Base-by-base conservation (phyloP, 2,113 vertebrate genomes). In the Zosterops lateralis region DNA sequence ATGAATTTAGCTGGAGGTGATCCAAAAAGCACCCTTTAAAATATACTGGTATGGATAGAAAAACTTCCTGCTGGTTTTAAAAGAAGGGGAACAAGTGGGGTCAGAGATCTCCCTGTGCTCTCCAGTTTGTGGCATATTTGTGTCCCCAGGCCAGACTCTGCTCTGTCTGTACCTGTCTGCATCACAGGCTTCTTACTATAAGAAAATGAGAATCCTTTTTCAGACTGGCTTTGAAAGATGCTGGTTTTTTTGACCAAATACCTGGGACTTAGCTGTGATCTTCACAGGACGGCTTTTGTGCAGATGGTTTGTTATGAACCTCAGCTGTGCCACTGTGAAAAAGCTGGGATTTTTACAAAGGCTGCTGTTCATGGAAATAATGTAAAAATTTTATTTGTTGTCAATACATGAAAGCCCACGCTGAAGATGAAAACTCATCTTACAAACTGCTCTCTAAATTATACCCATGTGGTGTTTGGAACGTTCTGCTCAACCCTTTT, bases 401-500 rank as follows among this genome's bases (percentile, higher is more conserved):
- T 94, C 84, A 74, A 53, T 84, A 85, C 42, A 10, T 66, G 64
- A 91, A 93, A 93, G 53, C 54, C 32, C 38, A 47, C 0, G 1
- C 64, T 94, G 68, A 76, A 86, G 51, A 38, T 85, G 58, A 92
- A 86, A 96, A 66, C 50, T 80, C 51, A 26, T 94, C 64, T 83
- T 88, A 66, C 51, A 77, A 71, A 81, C 57, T 48, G 65, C 83
- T 96, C 44, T 90, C 87, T 80, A 74, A 92, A 86, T 95, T 71
- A 72, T 44, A 74, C 48, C 83, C 77, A 25, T 14, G 44, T 92
- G 93, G 72, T 87, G 54, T 71, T 92, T 0, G 5, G 91, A 95
- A 86, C 31, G 3, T 88, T 92, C 72, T 77, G 80, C 86, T 96
- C 22, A 9, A 36, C 65, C 56, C 47, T 93, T 86, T 89, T 87